Percentiles rank a stretch among this genome's conserved stretches.
phyloP scores from a whole-genome alignment of 2,113 vertebrate genomes.

The Oncorhynchus keta region DNA sequence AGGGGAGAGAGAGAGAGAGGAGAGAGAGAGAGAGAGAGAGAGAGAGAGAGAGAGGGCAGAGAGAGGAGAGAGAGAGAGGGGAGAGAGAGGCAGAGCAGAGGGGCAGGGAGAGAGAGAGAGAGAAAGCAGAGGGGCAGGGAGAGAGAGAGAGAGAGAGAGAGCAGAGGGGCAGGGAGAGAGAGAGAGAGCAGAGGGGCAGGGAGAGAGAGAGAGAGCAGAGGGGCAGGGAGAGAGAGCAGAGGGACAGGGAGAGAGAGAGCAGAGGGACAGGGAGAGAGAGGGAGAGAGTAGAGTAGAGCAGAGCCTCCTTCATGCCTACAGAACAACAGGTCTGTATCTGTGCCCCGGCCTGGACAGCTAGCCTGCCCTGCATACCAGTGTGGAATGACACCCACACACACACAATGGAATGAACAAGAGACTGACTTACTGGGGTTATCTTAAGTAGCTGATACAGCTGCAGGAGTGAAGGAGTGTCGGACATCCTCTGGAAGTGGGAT shows the following conservation, averaged over 20 bases:
- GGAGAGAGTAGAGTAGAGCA: conserved; percentile 41
- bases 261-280: background rate
- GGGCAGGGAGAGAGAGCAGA: conserved; percentile 13
- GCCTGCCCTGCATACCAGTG: conserved; percentile 56
- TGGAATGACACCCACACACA: conserved; percentile 48
- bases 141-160: no score
- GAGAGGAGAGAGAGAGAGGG: background rate
- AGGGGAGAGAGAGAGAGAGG: fast-evolving
- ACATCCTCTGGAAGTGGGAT: conserved; percentile 52
- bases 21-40: background rate
- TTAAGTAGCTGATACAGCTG: no score
- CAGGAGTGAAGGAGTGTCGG: background rate
- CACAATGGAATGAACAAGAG: no score
- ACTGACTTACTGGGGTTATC: no score
- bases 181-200: conserved; percentile 4
- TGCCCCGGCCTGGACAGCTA: conserved; percentile 24
- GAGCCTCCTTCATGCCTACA: conserved; percentile 19
- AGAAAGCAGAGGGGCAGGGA: background rate
- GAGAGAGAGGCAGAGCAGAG: no score
- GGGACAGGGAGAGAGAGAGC: no score
- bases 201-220: conserved; percentile 20
- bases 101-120: background rate
- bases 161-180: no score
- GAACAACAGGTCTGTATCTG: conserved; percentile 64
- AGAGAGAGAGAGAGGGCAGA: conserved; percentile 11